Evolutionary conservation across 1,140 invertebrate species (phyloP).

Genomic region (Ruditapes philippinarum): DNA sequence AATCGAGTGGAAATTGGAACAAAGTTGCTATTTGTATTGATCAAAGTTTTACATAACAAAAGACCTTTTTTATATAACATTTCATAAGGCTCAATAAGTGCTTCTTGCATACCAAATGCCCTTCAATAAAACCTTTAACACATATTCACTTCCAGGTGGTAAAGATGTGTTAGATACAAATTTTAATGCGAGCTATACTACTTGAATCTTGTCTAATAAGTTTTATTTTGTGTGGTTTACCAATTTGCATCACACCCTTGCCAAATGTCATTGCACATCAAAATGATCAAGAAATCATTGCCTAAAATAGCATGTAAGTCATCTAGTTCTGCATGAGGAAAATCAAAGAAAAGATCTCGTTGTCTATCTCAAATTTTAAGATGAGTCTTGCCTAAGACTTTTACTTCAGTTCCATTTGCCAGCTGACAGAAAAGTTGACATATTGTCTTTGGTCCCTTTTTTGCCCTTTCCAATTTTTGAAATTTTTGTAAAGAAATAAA

Average conservation of each 20-base stretch:
- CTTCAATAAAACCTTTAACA: neutral
- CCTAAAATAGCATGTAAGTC: slow-evolving; percentile 21
- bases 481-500: neutral
- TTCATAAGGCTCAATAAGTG: slow-evolving; percentile 39
- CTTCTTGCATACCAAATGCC: neutral
- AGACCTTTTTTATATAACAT: neutral
- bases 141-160: neutral
- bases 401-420: slow-evolving; percentile 34
- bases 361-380: slow-evolving; percentile 14
- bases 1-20: slow-evolving; percentile 36
- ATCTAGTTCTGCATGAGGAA: slow-evolving; percentile 27
- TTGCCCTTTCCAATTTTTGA: slow-evolving; percentile 6
- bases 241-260: slow-evolving; percentile 19
- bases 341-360: slow-evolving; percentile 24
- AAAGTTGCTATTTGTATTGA: neutral
- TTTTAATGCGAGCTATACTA: neutral
- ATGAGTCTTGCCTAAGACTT: neutral
- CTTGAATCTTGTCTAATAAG: neutral
- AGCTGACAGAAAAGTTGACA: neutral
- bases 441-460: neutral
- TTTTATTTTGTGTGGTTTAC: slow-evolving; percentile 43
- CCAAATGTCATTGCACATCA: slow-evolving; percentile 46
- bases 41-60: slow-evolving; percentile 12
- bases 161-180: neutral
- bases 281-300: slow-evolving; percentile 12